Evolutionary conservation across 2,113 vertebrate species (phyloP), one percentile per base, ranked within the genome.

Genomic region (Zosterops pallidus): DNA sequence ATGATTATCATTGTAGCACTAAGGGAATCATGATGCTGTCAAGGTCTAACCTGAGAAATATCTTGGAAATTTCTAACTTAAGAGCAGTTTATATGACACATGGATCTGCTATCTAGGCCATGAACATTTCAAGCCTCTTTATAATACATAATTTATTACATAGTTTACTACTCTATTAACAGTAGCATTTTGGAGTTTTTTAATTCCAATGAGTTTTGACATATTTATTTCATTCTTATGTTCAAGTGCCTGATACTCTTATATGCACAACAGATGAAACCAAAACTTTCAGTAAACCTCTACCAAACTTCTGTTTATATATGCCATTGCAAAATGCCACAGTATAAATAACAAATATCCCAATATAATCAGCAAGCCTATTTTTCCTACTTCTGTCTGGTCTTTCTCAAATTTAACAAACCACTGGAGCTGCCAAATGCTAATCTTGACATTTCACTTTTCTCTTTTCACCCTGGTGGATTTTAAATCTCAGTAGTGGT

Each of bases 381-480:
- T 80, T 41, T 89, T 92, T 60, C 18, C 23, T 68, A n/a, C 28
- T 92, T 82, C 28, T 86, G 8, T 8, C 13, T 60, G 3, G 5
- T 86, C 74, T n/a, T 12, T 11, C 28, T 33, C 22, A 41, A 33
- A 22, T 81, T 81, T 89, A 91, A 83, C 6, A 49, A 90, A 63
- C 3, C 11, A n/a, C 31, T 37, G n/a, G 44, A 91, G 21, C 49
- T 89, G 49, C 28, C 46, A 91, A 86, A 92, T 89, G 91, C 37
- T 89, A 89, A 91, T 84, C 2, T 2, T 87, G 69, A 89, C 86
- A 83, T 94, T 93, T 92, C 44, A 60, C 17, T 74, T 80, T 85
- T 63, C 50, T 9, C 5, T 84, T 84, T 93, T 79, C 20, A n/a
- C 12, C n/a, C 31, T 5, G 3, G 9, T 60, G 74, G 74, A 76